phyloP scores from a whole-genome alignment of 2,113 vertebrate genomes.

The Lepidothrix coronata region DNA sequence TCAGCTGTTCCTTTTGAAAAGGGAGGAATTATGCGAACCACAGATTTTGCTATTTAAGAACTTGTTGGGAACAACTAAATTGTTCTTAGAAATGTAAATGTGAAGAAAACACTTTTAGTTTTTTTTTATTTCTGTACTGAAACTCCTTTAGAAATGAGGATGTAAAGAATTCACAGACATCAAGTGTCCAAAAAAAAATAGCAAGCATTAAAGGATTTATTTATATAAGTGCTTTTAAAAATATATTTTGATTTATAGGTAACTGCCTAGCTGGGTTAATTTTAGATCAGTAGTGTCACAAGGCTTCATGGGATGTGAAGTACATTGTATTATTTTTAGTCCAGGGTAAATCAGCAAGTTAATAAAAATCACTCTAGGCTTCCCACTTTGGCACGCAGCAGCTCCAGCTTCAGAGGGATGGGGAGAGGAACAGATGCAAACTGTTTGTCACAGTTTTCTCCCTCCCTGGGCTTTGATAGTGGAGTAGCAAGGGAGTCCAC shows the following conservation, averaged over 20 bases:
- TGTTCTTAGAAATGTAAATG: not conserved
- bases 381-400: not conserved
- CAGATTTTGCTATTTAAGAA: not conserved
- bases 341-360: not conserved
- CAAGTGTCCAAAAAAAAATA: not conserved
- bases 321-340: not conserved
- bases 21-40: not conserved
- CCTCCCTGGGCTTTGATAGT: not conserved
- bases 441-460: not conserved
- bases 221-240: not conserved
- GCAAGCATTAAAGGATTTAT: not conserved
- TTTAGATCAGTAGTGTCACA: not conserved
- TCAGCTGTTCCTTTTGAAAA: not conserved
- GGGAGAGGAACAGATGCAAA: not conserved
- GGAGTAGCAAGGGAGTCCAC: not conserved
- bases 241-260: constrained; percentile 15
- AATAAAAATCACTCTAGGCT: not conserved
- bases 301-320: not conserved
- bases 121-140: not conserved
- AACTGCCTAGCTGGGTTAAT: not conserved
- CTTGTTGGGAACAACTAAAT: not conserved
- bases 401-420: not conserved
- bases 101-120: not conserved
- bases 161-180: not conserved
- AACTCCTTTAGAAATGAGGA: not conserved